phyloP scores from a whole-genome alignment of 2,113 vertebrate species.

The Oophaga pumilio region DNA sequence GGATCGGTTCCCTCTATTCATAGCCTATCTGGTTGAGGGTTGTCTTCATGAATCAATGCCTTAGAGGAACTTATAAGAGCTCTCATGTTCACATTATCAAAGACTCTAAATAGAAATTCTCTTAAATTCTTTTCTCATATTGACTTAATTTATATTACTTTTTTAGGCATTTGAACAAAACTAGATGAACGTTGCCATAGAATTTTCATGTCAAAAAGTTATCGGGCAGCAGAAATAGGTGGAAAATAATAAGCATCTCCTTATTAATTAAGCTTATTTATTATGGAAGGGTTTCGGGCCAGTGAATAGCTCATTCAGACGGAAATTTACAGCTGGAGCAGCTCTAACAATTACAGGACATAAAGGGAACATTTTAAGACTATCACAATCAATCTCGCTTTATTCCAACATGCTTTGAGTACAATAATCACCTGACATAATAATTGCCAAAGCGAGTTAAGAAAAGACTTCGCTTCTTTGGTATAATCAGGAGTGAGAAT shows the following conservation, averaged over 20 bases:
- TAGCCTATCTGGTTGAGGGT: not conserved
- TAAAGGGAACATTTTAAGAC: conserved; percentile 47
- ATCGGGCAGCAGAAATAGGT: not conserved
- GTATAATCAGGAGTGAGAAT: conserved; percentile 62
- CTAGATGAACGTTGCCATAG: not conserved
- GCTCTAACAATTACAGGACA: conserved; percentile 46
- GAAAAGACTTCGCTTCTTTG: conserved; percentile 61
- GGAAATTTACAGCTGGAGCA: conserved; percentile 4
- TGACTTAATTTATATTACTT: not conserved
- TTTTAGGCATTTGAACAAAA: not conserved
- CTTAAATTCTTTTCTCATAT: not conserved
- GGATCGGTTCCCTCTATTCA: not conserved
- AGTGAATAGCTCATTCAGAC: conserved; percentile 32
- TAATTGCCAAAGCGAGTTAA: conserved; percentile 64
- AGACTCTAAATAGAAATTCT: not conserved
- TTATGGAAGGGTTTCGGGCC: conserved; percentile 11
- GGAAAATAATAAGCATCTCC: conserved; percentile 30
- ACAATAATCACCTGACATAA: conserved; percentile 62
- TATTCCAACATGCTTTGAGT: conserved; percentile 60
- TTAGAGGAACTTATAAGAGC: not conserved
- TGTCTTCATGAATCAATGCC: not conserved
- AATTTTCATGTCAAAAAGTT: conserved; percentile 1
- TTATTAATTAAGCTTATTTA: conserved; percentile 31
- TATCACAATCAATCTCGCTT: conserved; percentile 57
- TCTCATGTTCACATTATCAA: not conserved